Conservation (phyloP, 2,888 invertebrate species). For the Lasioglossum calceatum region DNA sequence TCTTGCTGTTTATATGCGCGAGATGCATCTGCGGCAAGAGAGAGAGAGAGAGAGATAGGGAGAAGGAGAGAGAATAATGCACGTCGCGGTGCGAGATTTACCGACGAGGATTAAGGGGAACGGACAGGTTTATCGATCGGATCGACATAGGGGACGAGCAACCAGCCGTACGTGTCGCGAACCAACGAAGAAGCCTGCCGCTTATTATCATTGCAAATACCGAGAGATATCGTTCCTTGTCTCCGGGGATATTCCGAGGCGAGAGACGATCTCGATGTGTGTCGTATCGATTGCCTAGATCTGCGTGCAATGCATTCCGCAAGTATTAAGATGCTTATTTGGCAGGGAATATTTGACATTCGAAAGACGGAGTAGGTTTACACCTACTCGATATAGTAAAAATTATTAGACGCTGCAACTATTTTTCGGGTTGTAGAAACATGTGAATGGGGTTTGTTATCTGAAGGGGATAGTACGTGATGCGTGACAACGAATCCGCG, state of each 20-base stretch:
- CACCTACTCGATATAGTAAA: too few species aligned
- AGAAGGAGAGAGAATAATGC: conserved; percentile 12
- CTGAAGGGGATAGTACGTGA: background rate
- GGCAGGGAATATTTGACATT: background rate
- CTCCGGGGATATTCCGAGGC: background rate
- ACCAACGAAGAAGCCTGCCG: conserved; percentile 1
- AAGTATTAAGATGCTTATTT: background rate
- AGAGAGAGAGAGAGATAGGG: background rate
- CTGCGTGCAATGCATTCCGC: background rate
- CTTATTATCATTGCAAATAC: conserved; percentile 41
- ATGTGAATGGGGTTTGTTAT: background rate
- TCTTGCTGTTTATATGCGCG: conserved; percentile 6
- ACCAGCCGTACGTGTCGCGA: background rate
- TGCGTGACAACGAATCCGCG: background rate
- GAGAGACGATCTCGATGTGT: conserved; percentile 2
- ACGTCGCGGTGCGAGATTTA: conserved; percentile 19
- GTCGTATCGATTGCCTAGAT: conserved; percentile 5
- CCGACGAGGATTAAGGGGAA: conserved; percentile 23
- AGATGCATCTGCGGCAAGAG: background rate
- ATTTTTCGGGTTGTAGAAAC: background rate
- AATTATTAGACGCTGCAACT: too few species aligned
- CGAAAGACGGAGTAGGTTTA: too few species aligned
- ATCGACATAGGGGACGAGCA: background rate
- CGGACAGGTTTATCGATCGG: conserved; percentile 37
- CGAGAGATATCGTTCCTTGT: background rate